Evolutionary conservation across 2,888 invertebrate species (phyloP).

Genomic region (Capitulum mitella): DNA sequence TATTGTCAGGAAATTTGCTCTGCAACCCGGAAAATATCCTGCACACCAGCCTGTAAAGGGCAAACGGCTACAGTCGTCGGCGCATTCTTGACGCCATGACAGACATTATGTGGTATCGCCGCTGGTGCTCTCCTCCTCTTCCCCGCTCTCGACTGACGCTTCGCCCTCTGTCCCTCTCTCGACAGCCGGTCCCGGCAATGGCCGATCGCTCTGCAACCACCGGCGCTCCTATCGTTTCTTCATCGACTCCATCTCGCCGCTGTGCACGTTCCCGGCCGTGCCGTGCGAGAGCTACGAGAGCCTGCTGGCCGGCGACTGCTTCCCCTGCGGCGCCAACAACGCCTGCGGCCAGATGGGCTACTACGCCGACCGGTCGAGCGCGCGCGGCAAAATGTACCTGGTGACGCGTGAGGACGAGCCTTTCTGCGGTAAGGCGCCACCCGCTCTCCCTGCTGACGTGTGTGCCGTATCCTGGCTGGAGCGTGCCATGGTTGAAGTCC

Average conservation of each 20-base stretch:
- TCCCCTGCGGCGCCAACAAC: conserved; percentile 54
- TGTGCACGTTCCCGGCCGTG: conserved; percentile 86
- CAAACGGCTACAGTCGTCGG: no score
- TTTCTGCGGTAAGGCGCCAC: conserved; percentile 64
- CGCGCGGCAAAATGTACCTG: conserved; percentile 71
- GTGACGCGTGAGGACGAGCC: conserved; percentile 85
- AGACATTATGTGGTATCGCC: no score
- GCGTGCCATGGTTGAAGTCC: no score
- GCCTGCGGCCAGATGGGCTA: conserved; percentile 88
- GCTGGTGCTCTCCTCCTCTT: no score
- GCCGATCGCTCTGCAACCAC: conserved; percentile 85
- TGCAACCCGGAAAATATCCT: no score
- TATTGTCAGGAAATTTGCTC: no score
- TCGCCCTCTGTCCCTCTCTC: conserved; percentile 41
- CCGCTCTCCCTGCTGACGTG: no score
- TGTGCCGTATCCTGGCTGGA: no score
- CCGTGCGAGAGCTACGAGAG: conserved; percentile 77
- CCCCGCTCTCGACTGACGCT: not conserved
- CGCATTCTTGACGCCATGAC: no score
- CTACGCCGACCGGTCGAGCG: conserved; percentile 75
- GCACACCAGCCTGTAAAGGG: no score
- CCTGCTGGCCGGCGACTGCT: conserved; percentile 69
- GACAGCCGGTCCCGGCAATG: conserved; percentile 66
- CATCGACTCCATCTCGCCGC: conserved; percentile 84
- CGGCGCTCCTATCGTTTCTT: conserved; percentile 87